phyloP scores from a whole-genome alignment of 64 coral and sea anemone species.

The Montipora foliosa region DNA sequence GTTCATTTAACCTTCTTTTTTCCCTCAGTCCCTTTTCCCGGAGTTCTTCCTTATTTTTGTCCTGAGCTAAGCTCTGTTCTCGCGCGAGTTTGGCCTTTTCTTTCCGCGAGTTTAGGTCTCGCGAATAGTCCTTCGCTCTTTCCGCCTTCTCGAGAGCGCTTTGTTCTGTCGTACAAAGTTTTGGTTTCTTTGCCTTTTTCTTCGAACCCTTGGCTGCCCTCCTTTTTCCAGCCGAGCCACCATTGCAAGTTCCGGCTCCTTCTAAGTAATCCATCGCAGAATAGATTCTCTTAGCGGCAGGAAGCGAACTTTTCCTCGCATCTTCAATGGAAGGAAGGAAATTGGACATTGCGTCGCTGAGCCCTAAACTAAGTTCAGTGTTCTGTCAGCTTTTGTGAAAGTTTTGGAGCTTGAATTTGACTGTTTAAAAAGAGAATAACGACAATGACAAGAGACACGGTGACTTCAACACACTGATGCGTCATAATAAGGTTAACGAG shows the following conservation, averaged over 20 bases:
- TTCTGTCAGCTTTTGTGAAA: not conserved
- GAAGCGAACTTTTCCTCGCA: conserved; percentile 67
- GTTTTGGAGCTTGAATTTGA: not conserved
- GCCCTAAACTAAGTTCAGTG: not conserved
- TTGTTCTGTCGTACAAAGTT: not conserved
- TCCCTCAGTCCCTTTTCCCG: conserved; percentile 72
- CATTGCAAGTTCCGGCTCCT: conserved; percentile 23
- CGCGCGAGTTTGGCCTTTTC: conserved; percentile 54
- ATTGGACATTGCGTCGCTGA: conserved; percentile 44
- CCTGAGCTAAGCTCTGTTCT: conserved; percentile 27
- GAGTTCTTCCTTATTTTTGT: conserved; percentile 48
- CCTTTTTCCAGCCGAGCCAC: conserved; percentile 50
- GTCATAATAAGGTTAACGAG: conserved; percentile 24
- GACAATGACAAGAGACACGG: not conserved
- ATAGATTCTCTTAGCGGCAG: conserved; percentile 77
- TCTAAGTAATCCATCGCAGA: conserved; percentile 75
- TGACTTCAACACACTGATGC: not conserved
- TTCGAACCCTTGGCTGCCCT: conserved; percentile 1
- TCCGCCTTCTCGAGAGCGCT: conserved; percentile 55
- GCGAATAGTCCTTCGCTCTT: conserved; percentile 79
- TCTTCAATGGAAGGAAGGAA: conserved; percentile 70
- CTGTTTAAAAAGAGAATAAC: not conserved
- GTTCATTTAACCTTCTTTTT: conserved; percentile 76
- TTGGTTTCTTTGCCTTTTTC: not conserved
- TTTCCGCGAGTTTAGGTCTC: conserved; percentile 57